These are phyloP conservation scores for Euschistus heros DNA, from an alignment of 1,140 invertebrate species.

Conservation along the genomic window DNA sequence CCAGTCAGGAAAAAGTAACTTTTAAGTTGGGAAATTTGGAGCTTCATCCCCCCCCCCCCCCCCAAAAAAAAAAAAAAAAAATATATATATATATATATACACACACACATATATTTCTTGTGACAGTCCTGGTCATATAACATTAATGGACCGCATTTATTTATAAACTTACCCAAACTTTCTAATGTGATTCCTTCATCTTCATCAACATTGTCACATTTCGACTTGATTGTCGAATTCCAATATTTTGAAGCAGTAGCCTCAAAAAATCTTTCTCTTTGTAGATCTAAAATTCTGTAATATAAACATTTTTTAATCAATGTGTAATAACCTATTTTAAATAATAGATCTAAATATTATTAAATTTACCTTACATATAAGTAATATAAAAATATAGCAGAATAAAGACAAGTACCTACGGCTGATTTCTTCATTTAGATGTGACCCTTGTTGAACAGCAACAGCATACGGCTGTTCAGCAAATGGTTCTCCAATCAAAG, in stretches of 20 bases:
- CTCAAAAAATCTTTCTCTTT: conserved; percentile 77
- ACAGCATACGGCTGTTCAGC: conserved; percentile 80
- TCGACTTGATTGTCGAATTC: conserved; percentile 57
- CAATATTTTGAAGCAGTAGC: conserved; percentile 64
- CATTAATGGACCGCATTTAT: neutral
- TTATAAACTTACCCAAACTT: conserved; percentile 53
- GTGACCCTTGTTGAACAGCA: conserved; percentile 75
- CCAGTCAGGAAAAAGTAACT: too few relatives aligned
- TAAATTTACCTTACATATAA: too few relatives aligned
- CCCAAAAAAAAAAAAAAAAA: too few relatives aligned
- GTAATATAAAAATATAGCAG: conserved; percentile 9
- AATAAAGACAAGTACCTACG: conserved; percentile 41
- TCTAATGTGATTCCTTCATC: conserved; percentile 79
- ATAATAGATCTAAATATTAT: too few relatives aligned
- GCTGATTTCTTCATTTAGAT: conserved; percentile 68
- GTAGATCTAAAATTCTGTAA: conserved; percentile 62
- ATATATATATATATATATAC: too few relatives aligned
- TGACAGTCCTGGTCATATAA: neutral
- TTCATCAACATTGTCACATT: conserved; percentile 60
- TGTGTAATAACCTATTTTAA: too few relatives aligned
- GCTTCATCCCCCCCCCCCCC: too few relatives aligned
- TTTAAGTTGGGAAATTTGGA: too few relatives aligned
- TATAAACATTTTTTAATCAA: neutral
- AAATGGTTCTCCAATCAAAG: conserved; percentile 77
- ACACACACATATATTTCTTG: neutral